Evolutionary conservation across 2,113 vertebrate species (phyloP).

Genomic region (Istiophorus platypterus): DNA sequence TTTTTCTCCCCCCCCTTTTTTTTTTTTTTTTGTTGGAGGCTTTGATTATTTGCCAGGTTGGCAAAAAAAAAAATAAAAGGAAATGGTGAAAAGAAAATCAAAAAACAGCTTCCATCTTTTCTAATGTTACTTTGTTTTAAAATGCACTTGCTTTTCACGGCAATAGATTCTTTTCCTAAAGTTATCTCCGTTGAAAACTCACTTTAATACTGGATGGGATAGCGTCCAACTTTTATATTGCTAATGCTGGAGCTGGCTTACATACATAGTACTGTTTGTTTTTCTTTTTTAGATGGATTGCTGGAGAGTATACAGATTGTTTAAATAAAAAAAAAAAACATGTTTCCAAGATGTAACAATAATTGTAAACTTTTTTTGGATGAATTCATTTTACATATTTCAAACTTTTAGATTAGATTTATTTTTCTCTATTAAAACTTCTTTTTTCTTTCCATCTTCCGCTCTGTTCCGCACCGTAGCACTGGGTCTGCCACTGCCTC

Average conservation of each 20-base stretch:
- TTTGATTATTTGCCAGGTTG: constrained; percentile 80
- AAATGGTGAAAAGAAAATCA: background rate
- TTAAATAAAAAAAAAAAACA: background rate
- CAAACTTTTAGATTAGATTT: background rate
- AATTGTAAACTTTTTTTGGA: background rate
- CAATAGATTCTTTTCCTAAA: background rate
- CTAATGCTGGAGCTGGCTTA: background rate
- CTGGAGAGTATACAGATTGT: background rate
- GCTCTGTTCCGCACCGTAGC: background rate
- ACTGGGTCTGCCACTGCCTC: constrained; percentile 23
- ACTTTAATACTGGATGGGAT: constrained; percentile 6
- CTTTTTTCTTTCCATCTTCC: background rate
- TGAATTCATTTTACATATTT: background rate
- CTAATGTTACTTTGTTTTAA: constrained; percentile 49
- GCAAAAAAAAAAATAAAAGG: constrained; percentile 52
- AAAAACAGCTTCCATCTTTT: constrained; percentile 39
- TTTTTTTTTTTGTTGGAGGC: constrained; percentile 70
- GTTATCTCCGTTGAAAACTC: constrained; percentile 18
- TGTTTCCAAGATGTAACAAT: background rate
- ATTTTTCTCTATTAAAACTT: constrained; percentile 4
- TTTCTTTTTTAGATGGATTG: background rate
- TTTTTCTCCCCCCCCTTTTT: constrained; percentile 41
- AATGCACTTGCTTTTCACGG: constrained; percentile 20
- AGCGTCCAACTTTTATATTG: background rate
- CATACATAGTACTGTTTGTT: background rate